phyloP scores from a whole-genome alignment of 2,113 vertebrate species.

The Hippocampus abdominalis region DNA sequence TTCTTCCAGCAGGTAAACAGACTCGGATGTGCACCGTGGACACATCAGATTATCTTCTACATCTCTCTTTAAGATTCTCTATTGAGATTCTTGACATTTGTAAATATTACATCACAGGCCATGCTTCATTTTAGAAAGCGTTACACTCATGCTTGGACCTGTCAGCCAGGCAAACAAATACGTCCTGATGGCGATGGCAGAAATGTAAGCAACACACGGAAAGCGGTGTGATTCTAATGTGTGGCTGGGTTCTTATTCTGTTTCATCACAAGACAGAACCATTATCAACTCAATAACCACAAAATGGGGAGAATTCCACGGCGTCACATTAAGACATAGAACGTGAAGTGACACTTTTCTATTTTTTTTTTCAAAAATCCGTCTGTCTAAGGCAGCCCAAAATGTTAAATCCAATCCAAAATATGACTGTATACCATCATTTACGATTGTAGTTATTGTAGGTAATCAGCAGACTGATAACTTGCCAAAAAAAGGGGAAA shows the following conservation, averaged over 20 bases:
- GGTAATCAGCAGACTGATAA: not conserved
- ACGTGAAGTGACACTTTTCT: constrained; percentile 43
- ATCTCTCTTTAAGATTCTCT: not conserved
- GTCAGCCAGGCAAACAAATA: not conserved
- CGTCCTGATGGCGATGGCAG: not conserved
- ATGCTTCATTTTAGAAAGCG: too few species aligned
- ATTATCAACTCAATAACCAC: constrained; percentile 56
- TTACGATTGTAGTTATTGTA: not conserved
- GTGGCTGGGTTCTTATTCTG: constrained; percentile 10
- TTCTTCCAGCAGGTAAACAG: too few species aligned
- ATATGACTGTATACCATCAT: not conserved
- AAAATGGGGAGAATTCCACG: constrained; percentile 18
- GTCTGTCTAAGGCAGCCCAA: constrained; percentile 42
- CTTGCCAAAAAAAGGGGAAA: too few species aligned
- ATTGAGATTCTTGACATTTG: not conserved
- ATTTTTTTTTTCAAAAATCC: constrained; percentile 21
- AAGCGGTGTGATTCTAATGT: not conserved
- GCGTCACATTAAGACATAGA: constrained; percentile 19
- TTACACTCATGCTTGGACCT: not conserved
- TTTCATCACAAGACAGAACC: constrained; percentile 55
- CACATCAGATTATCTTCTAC: not conserved
- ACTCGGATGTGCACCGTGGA: not conserved
- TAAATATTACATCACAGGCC: not conserved
- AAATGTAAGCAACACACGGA: not conserved
- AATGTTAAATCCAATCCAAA: not conserved